These are phyloP conservation scores for Perdix hodgsoniae DNA, from an alignment of 2,797 vertebrate species.

Conservation along the genomic window DNA sequence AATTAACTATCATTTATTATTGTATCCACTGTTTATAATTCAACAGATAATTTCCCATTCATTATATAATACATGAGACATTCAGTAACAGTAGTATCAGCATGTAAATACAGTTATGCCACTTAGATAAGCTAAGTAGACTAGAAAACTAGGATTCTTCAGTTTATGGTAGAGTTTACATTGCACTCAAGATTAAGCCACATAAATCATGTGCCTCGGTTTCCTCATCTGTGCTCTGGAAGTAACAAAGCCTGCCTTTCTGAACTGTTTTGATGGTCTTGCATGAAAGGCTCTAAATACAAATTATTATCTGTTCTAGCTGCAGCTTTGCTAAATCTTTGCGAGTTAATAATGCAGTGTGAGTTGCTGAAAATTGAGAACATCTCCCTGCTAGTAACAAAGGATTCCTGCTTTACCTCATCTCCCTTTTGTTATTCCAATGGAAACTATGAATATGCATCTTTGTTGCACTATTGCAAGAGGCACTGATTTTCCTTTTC, in stretches of 20 bases:
- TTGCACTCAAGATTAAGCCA: background rate
- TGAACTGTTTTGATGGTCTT: background rate
- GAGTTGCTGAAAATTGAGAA: conserved; percentile 42
- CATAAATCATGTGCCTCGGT: background rate
- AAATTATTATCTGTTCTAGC: background rate
- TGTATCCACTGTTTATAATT: background rate
- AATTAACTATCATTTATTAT: conserved; percentile 36
- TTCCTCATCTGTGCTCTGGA: background rate
- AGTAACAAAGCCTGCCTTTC: conserved; percentile 3
- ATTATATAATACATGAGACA: background rate
- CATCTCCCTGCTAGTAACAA: conserved; percentile 31
- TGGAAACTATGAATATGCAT: background rate
- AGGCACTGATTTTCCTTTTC: background rate
- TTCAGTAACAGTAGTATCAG: background rate
- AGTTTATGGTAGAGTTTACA: background rate
- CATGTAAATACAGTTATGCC: background rate
- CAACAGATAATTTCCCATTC: conserved; percentile 28
- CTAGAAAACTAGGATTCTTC: background rate
- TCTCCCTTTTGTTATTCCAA: background rate
- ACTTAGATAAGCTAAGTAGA: background rate
- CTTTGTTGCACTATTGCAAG: background rate
- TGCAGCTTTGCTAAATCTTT: conserved; percentile 2
- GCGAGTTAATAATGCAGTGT: conserved; percentile 11
- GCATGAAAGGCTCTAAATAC: background rate
- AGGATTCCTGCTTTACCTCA: background rate